These are phyloP conservation scores for Drosophila micromelanica DNA, from an alignment of 1,140 invertebrate genomes.

Conservation along the genomic window DNA sequence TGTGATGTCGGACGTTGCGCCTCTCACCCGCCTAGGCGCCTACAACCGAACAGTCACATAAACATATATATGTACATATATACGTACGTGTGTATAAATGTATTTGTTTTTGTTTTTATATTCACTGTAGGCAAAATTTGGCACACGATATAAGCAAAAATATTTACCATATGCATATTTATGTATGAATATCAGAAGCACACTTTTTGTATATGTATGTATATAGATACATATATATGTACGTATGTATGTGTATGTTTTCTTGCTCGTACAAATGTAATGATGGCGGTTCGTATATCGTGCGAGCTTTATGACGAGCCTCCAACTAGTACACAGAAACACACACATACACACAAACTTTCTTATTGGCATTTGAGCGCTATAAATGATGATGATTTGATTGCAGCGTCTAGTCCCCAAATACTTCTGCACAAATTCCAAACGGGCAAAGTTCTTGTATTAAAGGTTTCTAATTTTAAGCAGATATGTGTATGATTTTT, in stretches of 20 bases:
- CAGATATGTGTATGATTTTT: slow-evolving; percentile 15
- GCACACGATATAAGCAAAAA: slow-evolving; percentile 23
- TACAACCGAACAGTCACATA: background rate
- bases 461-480: slow-evolving; percentile 19
- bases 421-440: background rate
- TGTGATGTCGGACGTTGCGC: slow-evolving; percentile 58
- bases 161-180: background rate
- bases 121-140: slow-evolving; percentile 14
- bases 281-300: slow-evolving; percentile 45
- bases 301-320: slow-evolving; percentile 71
- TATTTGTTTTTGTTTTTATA: slow-evolving; percentile 14
- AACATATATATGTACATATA: slow-evolving; percentile 9
- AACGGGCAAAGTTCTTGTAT: slow-evolving; percentile 17
- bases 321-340: slow-evolving; percentile 55
- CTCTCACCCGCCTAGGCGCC: slow-evolving; percentile 14
- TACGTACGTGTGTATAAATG: background rate
- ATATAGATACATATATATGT: slow-evolving; percentile 3
- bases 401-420: too few species aligned
- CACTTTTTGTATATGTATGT: slow-evolving; percentile 1
- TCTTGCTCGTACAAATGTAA: slow-evolving; percentile 3
- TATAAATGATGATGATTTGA: background rate
- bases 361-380: background rate
- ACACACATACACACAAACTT: slow-evolving; percentile 6
- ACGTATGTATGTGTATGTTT: slow-evolving; percentile 10
- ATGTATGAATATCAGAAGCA: slow-evolving; percentile 3